Evolutionary conservation across 64 coral and sea anemone species (phyloP).

Genomic region (Actinia tenebrosa): DNA sequence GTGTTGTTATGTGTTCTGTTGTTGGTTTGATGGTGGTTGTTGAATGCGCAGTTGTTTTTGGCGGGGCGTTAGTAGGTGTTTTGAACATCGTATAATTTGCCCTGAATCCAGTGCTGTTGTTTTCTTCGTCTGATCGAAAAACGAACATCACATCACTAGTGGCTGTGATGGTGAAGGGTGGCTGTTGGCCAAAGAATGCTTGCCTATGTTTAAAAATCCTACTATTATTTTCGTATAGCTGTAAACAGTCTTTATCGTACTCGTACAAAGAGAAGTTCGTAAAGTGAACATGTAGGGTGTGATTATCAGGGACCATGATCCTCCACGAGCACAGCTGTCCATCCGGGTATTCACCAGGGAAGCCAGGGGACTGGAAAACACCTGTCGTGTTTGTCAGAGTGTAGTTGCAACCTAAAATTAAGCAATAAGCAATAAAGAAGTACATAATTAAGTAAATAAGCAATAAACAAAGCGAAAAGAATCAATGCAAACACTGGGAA

Average conservation of each 20-base stretch:
- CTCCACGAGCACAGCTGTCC: slow-evolving; percentile 63
- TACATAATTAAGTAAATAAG: no score
- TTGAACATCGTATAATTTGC: slow-evolving; percentile 11
- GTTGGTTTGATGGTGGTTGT: background rate
- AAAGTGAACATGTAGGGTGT: slow-evolving; percentile 25
- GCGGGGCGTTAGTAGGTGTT: background rate
- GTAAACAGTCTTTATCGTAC: slow-evolving; percentile 23
- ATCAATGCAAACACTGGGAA: no score
- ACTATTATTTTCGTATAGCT: slow-evolving; percentile 17
- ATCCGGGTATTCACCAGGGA: slow-evolving; percentile 44
- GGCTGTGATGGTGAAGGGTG: slow-evolving; percentile 20
- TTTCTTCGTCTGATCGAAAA: slow-evolving; percentile 45
- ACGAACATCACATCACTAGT: slow-evolving; percentile 32
- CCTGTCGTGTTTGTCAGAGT: background rate
- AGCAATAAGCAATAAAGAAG: no score
- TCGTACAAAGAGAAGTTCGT: slow-evolving; percentile 33
- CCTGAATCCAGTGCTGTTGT: slow-evolving; percentile 24
- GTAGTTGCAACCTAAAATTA: slow-evolving; percentile 13
- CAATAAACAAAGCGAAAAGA: no score
- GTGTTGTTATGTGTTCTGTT: no score
- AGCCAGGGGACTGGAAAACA: slow-evolving; percentile 39
- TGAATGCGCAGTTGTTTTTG: no score
- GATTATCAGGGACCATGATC: slow-evolving; percentile 5
- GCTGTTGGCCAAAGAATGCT: slow-evolving; percentile 16
- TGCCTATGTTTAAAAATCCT: slow-evolving; percentile 6